Evolutionary conservation across 2,113 vertebrate species (phyloP).

Genomic region (Corydoras maculifer): DNA sequence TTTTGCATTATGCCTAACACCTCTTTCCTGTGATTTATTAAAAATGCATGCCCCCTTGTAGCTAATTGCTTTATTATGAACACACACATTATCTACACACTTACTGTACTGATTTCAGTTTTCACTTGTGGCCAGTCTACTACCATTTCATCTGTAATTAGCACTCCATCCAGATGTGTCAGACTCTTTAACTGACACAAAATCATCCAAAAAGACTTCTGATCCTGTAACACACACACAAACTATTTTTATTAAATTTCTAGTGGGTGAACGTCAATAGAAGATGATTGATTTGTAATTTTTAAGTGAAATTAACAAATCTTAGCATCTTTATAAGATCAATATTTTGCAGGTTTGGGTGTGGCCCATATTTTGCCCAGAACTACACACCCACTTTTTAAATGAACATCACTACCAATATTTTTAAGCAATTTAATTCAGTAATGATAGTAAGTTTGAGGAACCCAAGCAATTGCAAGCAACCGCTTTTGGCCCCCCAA

Average conservation of each 20-base stretch:
- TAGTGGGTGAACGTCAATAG: too few species aligned
- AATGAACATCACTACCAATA: too few species aligned
- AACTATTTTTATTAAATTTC: not conserved
- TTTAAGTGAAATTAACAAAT: too few species aligned
- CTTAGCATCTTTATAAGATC: too few species aligned
- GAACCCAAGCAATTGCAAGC: not conserved
- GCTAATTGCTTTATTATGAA: conserved; percentile 14
- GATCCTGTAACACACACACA: conserved; percentile 52
- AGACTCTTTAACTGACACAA: conserved; percentile 66
- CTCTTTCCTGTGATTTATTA: too few species aligned
- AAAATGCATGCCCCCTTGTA: too few species aligned
- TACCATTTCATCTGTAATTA: conserved; percentile 67
- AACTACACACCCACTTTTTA: too few species aligned
- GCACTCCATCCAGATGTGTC: conserved; percentile 61
- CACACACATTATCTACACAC: not conserved
- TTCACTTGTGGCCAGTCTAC: conserved; percentile 52
- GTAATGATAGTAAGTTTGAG: not conserved
- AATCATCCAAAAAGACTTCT: conserved; percentile 55
- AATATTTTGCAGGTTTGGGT: too few species aligned
- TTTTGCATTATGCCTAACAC: too few species aligned
- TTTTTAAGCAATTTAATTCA: too few species aligned
- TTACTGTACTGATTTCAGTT: conserved; percentile 67
- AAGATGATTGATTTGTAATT: too few species aligned
- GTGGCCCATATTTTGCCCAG: too few species aligned
- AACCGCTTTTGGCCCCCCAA: not conserved